Base-by-base conservation (phyloP, 2,888 invertebrate species). In the Rhodophaea formosa region DNA sequence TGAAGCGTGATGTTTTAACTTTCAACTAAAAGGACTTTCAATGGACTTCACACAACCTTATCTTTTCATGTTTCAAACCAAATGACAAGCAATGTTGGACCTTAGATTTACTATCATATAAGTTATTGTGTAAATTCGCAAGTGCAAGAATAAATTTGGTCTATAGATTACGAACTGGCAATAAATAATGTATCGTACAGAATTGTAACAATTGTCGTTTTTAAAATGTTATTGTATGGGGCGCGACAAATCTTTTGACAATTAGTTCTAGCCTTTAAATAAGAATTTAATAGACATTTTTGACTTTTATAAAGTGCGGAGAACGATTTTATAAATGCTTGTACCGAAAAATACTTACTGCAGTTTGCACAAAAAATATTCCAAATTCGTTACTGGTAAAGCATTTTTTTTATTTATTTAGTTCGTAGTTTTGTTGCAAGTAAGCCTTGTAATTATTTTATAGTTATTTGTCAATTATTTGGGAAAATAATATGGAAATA, bases 1-100 rank as follows among this genome's bases (percentile, higher is more conserved):
- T 88, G 88, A 75, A 71, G 80, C 89, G 83, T 89, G 82, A 83
- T 80, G 73, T 72, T 72, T 70, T 74, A 66, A 73, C 76, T 82
- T 71, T 64, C 68, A 76, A 76, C 72, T 69, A 73, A 74, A 77
- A 74, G 60, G 72, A 75, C 65, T 67, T 67, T 60, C 62, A 67
- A 58, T 59, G 49, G 63, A 60, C 32, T 53, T 35, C 43, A 32
- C n/a, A 58, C 54, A 43, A 62, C 57, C 12, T 53, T 62, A 32
- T 8, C 14, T 10, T 54, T 57, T 0, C 10, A 16, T 0, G 1
- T 16, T 12, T 0, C 12, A 46, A 16, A 17, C 0, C 8, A 3
- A 16, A 12, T 15, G 8, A 10, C 35, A 30, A 3, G n/a, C n/a
- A 2, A 55, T 32, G 12, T 16, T 16, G 6, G 16, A 35, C 46